phyloP scores from a whole-genome alignment of 2,797 vertebrate species.

The Peromyscus melanophrys region DNA sequence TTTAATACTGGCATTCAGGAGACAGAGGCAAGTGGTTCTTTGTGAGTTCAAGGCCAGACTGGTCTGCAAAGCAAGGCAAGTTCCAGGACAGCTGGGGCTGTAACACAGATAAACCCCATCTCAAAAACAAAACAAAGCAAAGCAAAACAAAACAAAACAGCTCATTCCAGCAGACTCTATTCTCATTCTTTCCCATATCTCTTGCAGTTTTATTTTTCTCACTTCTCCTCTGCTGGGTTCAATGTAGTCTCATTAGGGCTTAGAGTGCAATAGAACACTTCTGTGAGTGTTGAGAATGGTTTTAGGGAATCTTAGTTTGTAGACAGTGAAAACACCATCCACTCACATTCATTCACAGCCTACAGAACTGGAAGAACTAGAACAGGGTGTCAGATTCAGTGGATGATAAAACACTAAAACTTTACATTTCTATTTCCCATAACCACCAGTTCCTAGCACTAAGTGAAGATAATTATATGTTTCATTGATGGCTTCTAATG shows the following conservation, averaged over 20 bases:
- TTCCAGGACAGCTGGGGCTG: background rate
- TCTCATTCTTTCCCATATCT: background rate
- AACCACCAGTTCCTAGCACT: background rate
- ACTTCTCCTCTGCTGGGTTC: conserved; percentile 36
- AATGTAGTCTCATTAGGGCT: conserved; percentile 62
- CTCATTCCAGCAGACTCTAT: conserved; percentile 43
- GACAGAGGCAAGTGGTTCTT: background rate
- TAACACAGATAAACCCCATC: no score
- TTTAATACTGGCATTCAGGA: background rate
- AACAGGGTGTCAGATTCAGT: background rate
- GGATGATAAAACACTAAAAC: background rate
- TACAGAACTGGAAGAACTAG: background rate
- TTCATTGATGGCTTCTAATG: conserved; percentile 31
- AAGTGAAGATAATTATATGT: background rate
- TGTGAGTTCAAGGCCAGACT: background rate
- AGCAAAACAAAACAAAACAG: background rate
- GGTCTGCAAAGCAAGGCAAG: background rate
- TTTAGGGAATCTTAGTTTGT: conserved; percentile 29
- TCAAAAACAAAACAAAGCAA: background rate
- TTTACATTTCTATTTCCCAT: background rate
- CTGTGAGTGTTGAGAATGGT: conserved; percentile 35
- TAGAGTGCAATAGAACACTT: background rate
- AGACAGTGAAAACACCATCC: conserved; percentile 46
- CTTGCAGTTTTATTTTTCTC: conserved; percentile 60
- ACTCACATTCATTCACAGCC: background rate